phyloP scores from a whole-genome alignment of 2,888 invertebrate genomes.

The Lysandra coridon region DNA sequence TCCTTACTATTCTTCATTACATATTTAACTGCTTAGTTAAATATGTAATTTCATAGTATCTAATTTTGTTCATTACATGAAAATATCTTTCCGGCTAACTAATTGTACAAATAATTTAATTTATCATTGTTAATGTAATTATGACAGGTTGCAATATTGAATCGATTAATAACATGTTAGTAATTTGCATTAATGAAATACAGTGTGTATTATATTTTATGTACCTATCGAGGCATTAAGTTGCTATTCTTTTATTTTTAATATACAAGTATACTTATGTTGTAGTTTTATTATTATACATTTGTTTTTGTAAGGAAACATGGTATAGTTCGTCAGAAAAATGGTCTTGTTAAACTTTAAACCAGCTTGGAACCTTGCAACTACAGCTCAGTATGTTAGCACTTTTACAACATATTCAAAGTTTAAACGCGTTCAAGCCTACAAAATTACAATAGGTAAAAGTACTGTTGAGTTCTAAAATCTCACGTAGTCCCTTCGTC shows the following conservation, averaged over 20 bases:
- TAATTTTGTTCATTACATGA: background rate
- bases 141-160: background rate
- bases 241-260: no score
- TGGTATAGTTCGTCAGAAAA: no score
- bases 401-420: background rate
- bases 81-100: background rate
- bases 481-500: background rate
- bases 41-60: background rate
- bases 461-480: background rate
- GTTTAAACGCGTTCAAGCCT: background rate
- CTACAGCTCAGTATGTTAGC: background rate
- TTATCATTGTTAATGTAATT: slow-evolving; percentile 6
- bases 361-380: background rate
- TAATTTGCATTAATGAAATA: background rate
- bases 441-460: background rate
- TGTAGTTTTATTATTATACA: no score
- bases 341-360: background rate
- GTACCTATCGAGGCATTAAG: no score
- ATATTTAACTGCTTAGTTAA: background rate
- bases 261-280: no score
- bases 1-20: no score
- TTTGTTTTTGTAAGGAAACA: no score
- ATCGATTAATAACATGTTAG: background rate
- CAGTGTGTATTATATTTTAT: background rate
- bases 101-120: background rate